Evolutionary conservation across 2,797 vertebrate species (phyloP).

Genomic region (Carcharodon carcharias): DNA sequence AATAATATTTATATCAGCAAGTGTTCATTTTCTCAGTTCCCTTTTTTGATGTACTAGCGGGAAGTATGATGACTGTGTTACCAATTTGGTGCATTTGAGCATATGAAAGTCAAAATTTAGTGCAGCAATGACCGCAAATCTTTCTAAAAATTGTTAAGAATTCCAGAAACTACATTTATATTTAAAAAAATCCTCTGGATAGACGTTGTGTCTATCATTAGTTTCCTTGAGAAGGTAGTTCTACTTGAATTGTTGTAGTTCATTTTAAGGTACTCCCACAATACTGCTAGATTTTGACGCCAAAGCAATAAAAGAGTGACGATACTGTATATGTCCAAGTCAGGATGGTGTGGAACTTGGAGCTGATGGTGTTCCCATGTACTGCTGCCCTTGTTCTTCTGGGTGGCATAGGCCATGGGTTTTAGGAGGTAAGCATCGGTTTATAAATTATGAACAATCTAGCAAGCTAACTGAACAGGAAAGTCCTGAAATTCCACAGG

Average conservation of each 20-base stretch:
- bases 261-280: not conserved
- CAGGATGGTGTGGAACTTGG: not conserved
- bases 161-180: not conserved
- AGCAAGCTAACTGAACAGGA: not conserved
- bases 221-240: not conserved
- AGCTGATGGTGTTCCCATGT: not conserved
- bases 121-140: not conserved
- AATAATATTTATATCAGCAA: constrained; percentile 40
- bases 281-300: not conserved
- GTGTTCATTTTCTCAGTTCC: constrained; percentile 50
- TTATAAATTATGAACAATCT: not conserved
- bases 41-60: constrained; percentile 51
- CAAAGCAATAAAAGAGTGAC: not conserved
- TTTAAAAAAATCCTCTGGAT: not conserved
- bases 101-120: not conserved
- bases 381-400: not conserved
- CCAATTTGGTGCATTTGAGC: not conserved
- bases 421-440: not conserved
- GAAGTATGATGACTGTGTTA: constrained; percentile 47
- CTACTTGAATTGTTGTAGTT: not conserved
- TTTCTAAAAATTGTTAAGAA: not conserved
- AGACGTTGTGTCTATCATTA: accelerated
- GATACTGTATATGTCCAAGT: not conserved
- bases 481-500: not conserved
- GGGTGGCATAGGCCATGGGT: not conserved